Evolutionary conservation across 2,888 invertebrate genomes (phyloP).

Genomic region (Hemaris fuciformis): DNA sequence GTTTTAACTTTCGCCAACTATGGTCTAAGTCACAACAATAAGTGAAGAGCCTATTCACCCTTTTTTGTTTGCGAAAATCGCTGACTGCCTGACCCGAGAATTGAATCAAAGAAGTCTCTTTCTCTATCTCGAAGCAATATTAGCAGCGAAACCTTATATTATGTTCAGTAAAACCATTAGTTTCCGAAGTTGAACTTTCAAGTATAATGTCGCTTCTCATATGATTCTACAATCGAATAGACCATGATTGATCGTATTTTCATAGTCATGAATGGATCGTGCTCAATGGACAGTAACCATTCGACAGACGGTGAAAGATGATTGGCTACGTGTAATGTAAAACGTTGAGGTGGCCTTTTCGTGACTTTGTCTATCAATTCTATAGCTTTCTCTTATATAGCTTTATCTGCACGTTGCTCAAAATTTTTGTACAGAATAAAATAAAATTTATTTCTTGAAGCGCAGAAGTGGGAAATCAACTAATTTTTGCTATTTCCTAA

Average conservation of each 20-base stretch:
- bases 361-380: neutral
- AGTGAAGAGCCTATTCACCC: too few species aligned
- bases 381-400: neutral
- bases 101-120: too few species aligned
- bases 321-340: neutral
- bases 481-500: neutral
- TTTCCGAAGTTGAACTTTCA: neutral
- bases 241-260: neutral
- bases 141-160: too few species aligned
- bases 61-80: too few species aligned
- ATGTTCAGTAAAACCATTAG: too few species aligned
- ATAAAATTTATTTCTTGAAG: too few species aligned
- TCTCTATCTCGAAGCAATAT: too few species aligned
- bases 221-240: neutral
- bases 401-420: neutral
- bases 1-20: too few species aligned
- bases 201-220: neutral
- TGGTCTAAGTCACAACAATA: too few species aligned
- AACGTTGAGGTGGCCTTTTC: neutral
- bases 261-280: conserved; percentile 1
- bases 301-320: neutral
- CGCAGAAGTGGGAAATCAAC: neutral
- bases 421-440: too few species aligned
- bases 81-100: too few species aligned
- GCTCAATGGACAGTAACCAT: neutral